Base-by-base conservation (phyloP, 2,113 vertebrate species). In the Mustelus asterias region DNA sequence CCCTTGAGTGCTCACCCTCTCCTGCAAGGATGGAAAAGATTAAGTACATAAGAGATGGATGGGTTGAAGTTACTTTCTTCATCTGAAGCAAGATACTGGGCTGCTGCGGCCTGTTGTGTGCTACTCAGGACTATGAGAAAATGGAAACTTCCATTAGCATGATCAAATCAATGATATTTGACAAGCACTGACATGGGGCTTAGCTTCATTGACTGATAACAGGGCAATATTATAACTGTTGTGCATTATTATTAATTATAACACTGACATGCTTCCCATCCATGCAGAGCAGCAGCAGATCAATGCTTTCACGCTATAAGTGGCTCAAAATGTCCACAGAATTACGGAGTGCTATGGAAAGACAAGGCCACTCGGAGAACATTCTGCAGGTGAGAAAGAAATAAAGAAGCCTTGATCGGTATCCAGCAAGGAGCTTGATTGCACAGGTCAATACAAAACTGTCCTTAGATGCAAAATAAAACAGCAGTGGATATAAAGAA, bases 391-490 rank as follows among this genome's bases (percentile, higher is more conserved):
- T 16, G 14, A 67, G 60, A 37, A 37, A 65, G 60, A 93, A 93
- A 44, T 93, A 41, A 93, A 65, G 65, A 65, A 37, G 89, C 60
- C 89, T 67, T 93, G 89, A 93, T 93, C 29, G 65, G 60, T 44
- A 20, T 93, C 60, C 89, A 93, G 29, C 89, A 67, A 93, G 33
- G 89, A 65, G 60, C 60, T 9, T 93, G 60, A 93, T 65, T 65
- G 60, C n/a, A 33, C 20, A 37, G n/a, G 67, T 93, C 89, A 93
- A 93, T 93, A 37, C 16, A 16, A 44, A 41, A 60, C 58, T 65
- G 89, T 65, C 89, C 60, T 93, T 93, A 22, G 89, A 93, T 37
- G 60, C 63, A 83, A n/a, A 93, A 93, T 37, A 67, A 65, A 93
- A n/a, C 33, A 93, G 58, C 33, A 8, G 18, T 11, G 0, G 89